These are phyloP conservation scores for Onthophagus taurus DNA, from an alignment of 1,140 invertebrate species.

Conservation along the genomic window DNA sequence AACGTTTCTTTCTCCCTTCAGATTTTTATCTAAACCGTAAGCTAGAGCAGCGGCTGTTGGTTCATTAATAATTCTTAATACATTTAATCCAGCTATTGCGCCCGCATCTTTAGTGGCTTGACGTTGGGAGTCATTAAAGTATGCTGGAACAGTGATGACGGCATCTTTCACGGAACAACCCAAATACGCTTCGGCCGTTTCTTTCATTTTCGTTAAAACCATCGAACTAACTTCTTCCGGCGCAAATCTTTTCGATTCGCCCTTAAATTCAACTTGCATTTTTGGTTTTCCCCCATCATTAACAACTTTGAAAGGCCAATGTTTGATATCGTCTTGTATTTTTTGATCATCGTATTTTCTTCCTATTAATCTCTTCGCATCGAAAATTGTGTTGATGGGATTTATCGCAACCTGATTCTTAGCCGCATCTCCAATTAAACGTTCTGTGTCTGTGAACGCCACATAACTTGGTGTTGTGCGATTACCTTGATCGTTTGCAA, in stretches of 20 bases:
- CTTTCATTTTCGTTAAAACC: constrained; percentile 54
- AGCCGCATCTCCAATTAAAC: constrained; percentile 55
- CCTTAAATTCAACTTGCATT: constrained; percentile 61
- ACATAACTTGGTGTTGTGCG: constrained; percentile 86
- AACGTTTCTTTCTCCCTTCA: constrained; percentile 57
- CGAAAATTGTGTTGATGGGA: constrained; percentile 63
- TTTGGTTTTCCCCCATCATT: constrained; percentile 50
- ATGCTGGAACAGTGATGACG: constrained; percentile 51
- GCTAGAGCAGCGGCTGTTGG: constrained; percentile 68
- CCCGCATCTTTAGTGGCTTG: constrained; percentile 62
- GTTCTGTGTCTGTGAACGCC: constrained; percentile 73
- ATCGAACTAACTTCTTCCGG: constrained; percentile 68
- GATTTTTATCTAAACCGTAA: constrained; percentile 69
- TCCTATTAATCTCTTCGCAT: constrained; percentile 54
- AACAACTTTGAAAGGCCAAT: constrained; percentile 59
- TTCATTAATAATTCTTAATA: constrained; percentile 69
- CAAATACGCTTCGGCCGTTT: constrained; percentile 46
- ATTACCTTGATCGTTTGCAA: constrained; percentile 91
- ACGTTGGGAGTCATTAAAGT: constrained; percentile 61
- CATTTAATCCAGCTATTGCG: constrained; percentile 51
- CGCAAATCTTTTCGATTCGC: constrained; percentile 60
- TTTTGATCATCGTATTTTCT: constrained; percentile 57
- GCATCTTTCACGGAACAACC: constrained; percentile 40
- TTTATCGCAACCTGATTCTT: constrained; percentile 55
- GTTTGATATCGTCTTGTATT: constrained; percentile 56